Evolutionary conservation across 2,113 vertebrate genomes (phyloP).

Genomic region (Hoplias malabaricus): DNA sequence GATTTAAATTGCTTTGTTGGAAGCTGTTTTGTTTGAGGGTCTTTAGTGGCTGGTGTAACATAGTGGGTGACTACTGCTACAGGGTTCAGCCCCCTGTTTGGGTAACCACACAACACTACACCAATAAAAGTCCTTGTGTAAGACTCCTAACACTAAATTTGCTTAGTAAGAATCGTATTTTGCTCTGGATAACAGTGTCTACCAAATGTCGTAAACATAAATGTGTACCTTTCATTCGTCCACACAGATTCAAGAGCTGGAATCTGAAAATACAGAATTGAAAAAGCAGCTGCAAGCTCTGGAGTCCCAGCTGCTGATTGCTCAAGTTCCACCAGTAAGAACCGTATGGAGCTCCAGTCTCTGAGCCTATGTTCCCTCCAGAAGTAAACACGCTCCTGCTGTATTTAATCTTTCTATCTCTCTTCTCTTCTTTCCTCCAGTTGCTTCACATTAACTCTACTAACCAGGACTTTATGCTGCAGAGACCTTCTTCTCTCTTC

Average conservation of each 20-base stretch:
- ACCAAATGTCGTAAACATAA: too few species aligned
- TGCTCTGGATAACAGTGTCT: too few species aligned
- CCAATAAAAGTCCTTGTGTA: too few species aligned
- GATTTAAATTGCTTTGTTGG: background rate
- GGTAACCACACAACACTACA: too few species aligned
- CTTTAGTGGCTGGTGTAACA: too few species aligned
- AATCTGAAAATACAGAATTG: conserved; percentile 92
- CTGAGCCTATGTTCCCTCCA: background rate
- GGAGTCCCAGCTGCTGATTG: conserved; percentile 88
- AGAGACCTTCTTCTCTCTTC: conserved; percentile 84
- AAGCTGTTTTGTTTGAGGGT: background rate
- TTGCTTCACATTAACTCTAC: conserved; percentile 81
- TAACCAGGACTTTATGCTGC: conserved; percentile 80
- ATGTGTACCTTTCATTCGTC: conserved; percentile 19
- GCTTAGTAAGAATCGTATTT: too few species aligned
- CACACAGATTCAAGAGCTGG: conserved; percentile 94
- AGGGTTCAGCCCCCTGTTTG: too few species aligned
- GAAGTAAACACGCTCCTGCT: background rate
- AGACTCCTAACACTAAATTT: too few species aligned
- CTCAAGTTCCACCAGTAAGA: conserved; percentile 87
- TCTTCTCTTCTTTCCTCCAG: conserved; percentile 78
- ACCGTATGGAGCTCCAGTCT: background rate
- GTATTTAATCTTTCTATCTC: background rate
- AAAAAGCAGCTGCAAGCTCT: conserved; percentile 94
- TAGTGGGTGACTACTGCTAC: too few species aligned